Evolutionary conservation across 2,797 vertebrate genomes (phyloP), one percentile per base, ranked within the genome.

Genomic region (Trematocara caparti): DNA sequence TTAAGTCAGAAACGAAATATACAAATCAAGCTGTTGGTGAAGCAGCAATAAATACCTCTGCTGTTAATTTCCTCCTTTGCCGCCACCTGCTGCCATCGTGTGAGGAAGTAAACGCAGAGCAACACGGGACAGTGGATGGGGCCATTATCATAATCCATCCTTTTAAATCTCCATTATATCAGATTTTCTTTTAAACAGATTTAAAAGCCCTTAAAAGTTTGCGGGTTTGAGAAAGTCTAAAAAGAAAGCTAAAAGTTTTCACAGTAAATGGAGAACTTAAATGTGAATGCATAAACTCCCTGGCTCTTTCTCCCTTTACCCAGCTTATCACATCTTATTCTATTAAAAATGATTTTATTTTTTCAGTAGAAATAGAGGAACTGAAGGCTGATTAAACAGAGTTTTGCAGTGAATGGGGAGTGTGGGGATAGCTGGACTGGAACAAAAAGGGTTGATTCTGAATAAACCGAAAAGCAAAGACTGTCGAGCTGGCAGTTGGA

Each of bases 171-270:
- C 0, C 59, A 2, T 38, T 38, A 36, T 13, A 19, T 38, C 34
- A 8, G 59, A 40, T 21, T 64, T 40, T 64, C 7, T 40, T 66
- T 66, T 40, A 66, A 64, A 6, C 0, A 0, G 36, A 38, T 40
- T 40, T 64, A 3, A 40, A 64, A 40, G 12, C 0, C 7, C 59
- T 14, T 64, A 40, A 66, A 40, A 40, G 62, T 66, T 66, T 24
- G 19, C 19, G 40, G 36, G 62, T 66, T 40, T 66, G 13, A 66
- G 4, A 66, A 66, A 40, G 7, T 40, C n/a, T 14, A 2, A 66
- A 40, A 40, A 24, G 3, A 40, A 24, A 64, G 36, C 36, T 36
- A 64, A 40, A 40, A 14, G 19, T 40, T 64, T 40, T 40, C 59
- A 40, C 5, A 64, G 12, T 64, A 64, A 14, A 40, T 24, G 62